Evolutionary conservation across 2,113 vertebrate species (phyloP).

Genomic region (Ginglymostoma cirratum): DNA sequence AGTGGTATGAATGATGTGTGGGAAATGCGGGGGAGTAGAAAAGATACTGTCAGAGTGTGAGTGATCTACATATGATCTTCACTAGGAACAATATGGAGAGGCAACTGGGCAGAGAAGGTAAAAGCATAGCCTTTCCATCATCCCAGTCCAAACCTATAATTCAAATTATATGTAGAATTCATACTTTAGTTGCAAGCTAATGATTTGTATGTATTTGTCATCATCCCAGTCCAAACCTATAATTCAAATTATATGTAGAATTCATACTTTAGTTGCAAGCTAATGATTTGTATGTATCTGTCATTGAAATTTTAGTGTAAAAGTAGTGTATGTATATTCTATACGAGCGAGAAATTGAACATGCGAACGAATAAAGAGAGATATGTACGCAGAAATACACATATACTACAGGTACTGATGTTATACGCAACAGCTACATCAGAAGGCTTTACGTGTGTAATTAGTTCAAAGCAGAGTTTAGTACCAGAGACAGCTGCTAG

Average conservation of each 20-base stretch:
- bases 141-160: neutral
- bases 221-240: neutral
- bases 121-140: neutral
- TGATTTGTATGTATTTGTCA: neutral
- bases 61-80: neutral
- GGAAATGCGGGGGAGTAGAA: neutral
- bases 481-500: neutral
- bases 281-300: neutral
- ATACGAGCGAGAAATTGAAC: neutral
- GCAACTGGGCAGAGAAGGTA: neutral
- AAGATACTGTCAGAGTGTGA: neutral
- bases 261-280: too few relatives aligned
- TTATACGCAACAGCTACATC: too few relatives aligned
- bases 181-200: too few relatives aligned
- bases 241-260: neutral
- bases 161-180: neutral
- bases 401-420: neutral
- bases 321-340: neutral
- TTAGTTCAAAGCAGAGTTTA: neutral
- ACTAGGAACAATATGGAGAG: neutral
- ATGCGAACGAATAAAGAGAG: neutral
- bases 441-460: neutral
- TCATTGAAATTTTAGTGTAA: neutral
- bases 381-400: neutral
- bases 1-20: neutral